A percentile compares a stretch with the other conserved stretches of the same genome.
Evolutionary conservation across 2,797 vertebrate species (phyloP).

Genomic region (Hybognathus amarus): DNA sequence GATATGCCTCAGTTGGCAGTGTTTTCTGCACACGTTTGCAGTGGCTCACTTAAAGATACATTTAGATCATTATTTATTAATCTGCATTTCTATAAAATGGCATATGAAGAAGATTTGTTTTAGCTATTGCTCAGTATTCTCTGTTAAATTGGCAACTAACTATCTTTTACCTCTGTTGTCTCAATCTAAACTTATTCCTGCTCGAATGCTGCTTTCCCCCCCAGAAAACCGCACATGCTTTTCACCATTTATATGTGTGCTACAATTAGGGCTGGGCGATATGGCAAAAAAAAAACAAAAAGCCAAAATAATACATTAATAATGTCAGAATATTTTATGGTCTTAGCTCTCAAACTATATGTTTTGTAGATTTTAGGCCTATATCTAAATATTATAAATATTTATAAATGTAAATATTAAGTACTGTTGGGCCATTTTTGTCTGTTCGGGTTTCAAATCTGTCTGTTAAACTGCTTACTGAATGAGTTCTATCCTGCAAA

Average conservation of each 20-base stretch:
- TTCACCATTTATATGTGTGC: not conserved
- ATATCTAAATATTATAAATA: not conserved
- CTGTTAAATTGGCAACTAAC: not conserved
- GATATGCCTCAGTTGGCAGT: conserved; percentile 1
- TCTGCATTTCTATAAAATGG: not conserved
- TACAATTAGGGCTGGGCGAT: not conserved
- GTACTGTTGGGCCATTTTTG: not conserved
- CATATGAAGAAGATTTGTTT: not conserved
- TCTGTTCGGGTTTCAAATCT: conserved; percentile 6
- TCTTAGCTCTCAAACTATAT: not conserved
- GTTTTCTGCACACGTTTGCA: not conserved
- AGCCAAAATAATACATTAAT: not conserved
- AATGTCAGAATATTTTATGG: not conserved
- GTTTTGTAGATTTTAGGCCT: not conserved
- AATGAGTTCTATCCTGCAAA: conserved; percentile 12
- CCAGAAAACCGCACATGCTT: not conserved
- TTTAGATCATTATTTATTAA: not conserved
- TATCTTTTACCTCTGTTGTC: not conserved
- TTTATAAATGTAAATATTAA: not conserved
- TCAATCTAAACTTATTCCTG: not conserved
- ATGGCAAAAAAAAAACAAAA: no score
- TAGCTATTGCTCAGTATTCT: not conserved
- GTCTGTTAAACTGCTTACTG: conserved; percentile 5
- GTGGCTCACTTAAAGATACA: not conserved
- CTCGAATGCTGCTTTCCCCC: not conserved